Base-by-base conservation (phyloP, 2,888 invertebrate species). In the Lymantria monacha region DNA sequence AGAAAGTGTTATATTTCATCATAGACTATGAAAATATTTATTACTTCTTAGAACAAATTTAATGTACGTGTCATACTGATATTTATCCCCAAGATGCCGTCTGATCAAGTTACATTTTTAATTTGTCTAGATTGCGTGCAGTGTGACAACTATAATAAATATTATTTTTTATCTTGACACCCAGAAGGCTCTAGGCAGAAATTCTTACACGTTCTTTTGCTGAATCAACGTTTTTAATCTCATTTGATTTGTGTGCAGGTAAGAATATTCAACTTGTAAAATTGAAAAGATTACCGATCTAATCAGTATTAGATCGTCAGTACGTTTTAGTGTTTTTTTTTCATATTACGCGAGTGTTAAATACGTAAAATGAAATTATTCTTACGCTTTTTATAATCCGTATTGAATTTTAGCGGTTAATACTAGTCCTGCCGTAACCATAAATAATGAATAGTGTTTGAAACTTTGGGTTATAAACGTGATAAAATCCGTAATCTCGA, bases 51-150 rank as follows among this genome's bases (percentile, higher is more conserved):
- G 74, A 76, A 75, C 69, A 76, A 33, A 33, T 33, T 33, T 79
- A 74, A 75, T 73, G 69, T 62, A 61, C 55, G 60, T 66, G 66
- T 68, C 65, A 65, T 69, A 79, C 79, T 72, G 69, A 79, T 80
- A 79, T 71, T 70, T 72, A 78, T 72, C 70, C 72, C 61, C 68
- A 63, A 67, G 72, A 70, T 66, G 72, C 70, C 66, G 65, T 69
- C 74, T 74, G 83, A 86, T 89, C 89, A 87, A 76, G 87, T 90
- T 88, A 87, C 89, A 68, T 72, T 70, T 82, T 85, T 85, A 87
- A 88, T 90, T 90, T 87, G 87, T 90, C 86, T 84, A 87, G 85
- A 86, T 86, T 81, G 86, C 87, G 81, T 87, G 85, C 81, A 77
- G 74, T 70, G 72, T 70, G 81, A 81, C 84, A 81, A 74, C 70